Conservation (phyloP, 2,888 invertebrate genomes). For the Eurois occulta region DNA sequence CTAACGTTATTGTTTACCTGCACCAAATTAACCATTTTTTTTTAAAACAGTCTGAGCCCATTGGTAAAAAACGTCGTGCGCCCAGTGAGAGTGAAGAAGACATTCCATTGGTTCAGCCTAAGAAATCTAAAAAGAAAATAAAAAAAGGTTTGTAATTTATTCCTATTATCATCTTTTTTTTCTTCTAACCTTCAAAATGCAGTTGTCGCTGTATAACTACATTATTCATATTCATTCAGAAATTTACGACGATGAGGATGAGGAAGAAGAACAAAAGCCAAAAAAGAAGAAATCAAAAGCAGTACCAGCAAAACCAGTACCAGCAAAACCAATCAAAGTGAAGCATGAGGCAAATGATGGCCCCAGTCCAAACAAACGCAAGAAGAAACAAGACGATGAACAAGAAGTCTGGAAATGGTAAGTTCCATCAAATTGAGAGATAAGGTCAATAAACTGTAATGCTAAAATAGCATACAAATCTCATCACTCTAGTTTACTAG, state of each 20-base stretch:
- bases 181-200: background rate
- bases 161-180: background rate
- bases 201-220: background rate
- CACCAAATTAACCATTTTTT: constrained; percentile 25
- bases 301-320: constrained; percentile 77
- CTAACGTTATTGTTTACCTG: constrained; percentile 2
- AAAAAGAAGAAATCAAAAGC: constrained; percentile 91
- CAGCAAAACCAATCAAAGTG: constrained; percentile 77
- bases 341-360: constrained; percentile 79
- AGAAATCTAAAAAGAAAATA: constrained; percentile 92
- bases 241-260: constrained; percentile 90
- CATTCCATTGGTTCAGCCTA: constrained; percentile 92
- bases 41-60: constrained; percentile 74
- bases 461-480: constrained; percentile 11
- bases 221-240: constrained; percentile 71
- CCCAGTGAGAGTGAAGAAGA: constrained; percentile 93
- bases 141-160: constrained; percentile 85
- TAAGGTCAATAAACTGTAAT: constrained; percentile 36
- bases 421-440: constrained; percentile 71
- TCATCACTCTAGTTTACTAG: constrained; percentile 17
- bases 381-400: constrained; percentile 95
- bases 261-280: constrained; percentile 88
- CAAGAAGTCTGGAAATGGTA: constrained; percentile 98
- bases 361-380: constrained; percentile 91
- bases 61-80: constrained; percentile 79